phyloP scores from a whole-genome alignment of 1,140 invertebrate species.

The Diachasmimorpha longicaudata region DNA sequence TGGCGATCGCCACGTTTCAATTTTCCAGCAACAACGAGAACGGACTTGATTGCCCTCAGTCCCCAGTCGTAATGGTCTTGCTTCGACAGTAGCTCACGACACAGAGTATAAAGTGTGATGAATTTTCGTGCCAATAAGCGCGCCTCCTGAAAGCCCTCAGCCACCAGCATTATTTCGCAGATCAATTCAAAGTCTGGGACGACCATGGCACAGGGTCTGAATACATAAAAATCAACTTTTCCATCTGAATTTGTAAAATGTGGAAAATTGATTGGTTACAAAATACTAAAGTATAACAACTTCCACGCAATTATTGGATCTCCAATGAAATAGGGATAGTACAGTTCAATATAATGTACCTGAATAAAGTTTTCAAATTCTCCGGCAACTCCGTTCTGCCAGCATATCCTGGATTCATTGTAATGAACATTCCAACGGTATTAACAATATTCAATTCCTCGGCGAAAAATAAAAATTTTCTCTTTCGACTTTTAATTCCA shows the following conservation, averaged over 20 bases:
- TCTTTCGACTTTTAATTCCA: slow-evolving; percentile 82
- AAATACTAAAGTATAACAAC: too few relatives aligned
- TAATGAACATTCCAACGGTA: slow-evolving; percentile 90
- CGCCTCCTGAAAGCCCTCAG: slow-evolving; percentile 90
- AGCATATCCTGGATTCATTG: slow-evolving; percentile 93
- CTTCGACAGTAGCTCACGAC: slow-evolving; percentile 86
- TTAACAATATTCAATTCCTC: slow-evolving; percentile 77
- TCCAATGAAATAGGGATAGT: slow-evolving; percentile 24
- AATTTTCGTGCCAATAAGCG: slow-evolving; percentile 87
- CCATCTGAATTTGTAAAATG: too few relatives aligned
- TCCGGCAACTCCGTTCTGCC: slow-evolving; percentile 86
- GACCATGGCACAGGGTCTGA: slow-evolving; percentile 92
- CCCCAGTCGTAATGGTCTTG: slow-evolving; percentile 97
- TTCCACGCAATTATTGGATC: too few relatives aligned
- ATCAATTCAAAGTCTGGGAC: slow-evolving; percentile 93
- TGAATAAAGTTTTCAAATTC: slow-evolving; percentile 76
- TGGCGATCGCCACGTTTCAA: slow-evolving; percentile 73
- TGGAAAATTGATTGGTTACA: too few relatives aligned
- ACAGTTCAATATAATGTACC: slow-evolving; percentile 52
- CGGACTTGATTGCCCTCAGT: slow-evolving; percentile 89
- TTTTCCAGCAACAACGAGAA: slow-evolving; percentile 89
- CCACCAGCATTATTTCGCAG: slow-evolving; percentile 93
- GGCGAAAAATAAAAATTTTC: slow-evolving; percentile 83
- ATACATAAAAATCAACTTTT: slow-evolving; percentile 16
- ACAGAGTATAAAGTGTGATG: slow-evolving; percentile 88